These are phyloP conservation scores for Malaclemys terrapin DNA, from an alignment of 2,113 vertebrate genomes.

Conservation along the genomic window DNA sequence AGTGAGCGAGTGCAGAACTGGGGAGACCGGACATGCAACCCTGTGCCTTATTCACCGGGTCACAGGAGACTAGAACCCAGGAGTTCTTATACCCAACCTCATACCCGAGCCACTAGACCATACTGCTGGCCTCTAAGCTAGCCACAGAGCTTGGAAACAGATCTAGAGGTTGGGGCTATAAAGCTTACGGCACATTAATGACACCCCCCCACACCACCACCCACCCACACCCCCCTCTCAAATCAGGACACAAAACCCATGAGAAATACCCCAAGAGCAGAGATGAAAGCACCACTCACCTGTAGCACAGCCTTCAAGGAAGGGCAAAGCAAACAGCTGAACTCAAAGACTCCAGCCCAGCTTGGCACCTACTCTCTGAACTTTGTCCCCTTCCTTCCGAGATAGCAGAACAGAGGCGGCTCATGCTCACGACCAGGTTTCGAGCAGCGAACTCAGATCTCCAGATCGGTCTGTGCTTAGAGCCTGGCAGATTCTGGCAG, in stretches of 20 bases:
- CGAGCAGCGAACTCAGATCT: background rate
- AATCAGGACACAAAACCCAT: background rate
- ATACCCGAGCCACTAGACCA: background rate
- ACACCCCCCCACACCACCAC: background rate
- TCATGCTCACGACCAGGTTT: background rate
- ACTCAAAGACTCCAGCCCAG: background rate
- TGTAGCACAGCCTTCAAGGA: background rate
- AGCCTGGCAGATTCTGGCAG: background rate
- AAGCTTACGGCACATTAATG: background rate
- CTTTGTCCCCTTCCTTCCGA: background rate
- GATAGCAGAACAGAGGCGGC: background rate
- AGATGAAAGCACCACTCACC: background rate
- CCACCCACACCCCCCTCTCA: too few species aligned
- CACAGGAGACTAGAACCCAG: background rate
- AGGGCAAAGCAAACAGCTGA: background rate
- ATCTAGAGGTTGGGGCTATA: background rate
- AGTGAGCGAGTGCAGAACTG: background rate
- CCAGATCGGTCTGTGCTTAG: background rate
- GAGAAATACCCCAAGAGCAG: background rate
- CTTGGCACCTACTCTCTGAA: background rate
- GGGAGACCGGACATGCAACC: background rate
- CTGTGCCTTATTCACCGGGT: background rate
- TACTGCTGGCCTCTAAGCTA: background rate
- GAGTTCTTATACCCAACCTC: background rate
- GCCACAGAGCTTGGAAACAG: background rate